A percentile compares a stretch with the other conserved stretches of the same genome.
phyloP scores from a whole-genome alignment of 2,797 vertebrate genomes.

The Poeciliopsis infans region DNA sequence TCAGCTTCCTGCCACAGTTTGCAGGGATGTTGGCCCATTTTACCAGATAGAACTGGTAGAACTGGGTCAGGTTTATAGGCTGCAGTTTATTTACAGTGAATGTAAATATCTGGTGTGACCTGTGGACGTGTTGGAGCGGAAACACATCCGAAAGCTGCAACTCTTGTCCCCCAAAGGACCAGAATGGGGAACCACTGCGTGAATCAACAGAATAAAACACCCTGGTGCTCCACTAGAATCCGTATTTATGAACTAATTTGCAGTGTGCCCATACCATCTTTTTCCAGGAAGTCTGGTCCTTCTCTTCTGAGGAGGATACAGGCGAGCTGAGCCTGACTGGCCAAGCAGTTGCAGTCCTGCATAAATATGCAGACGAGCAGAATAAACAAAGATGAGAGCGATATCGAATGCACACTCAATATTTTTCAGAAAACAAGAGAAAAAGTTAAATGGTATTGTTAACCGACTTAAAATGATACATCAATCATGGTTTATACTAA shows the following conservation, averaged over 20 bases:
- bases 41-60: neutral
- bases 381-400: neutral
- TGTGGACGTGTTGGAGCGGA: neutral
- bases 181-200: neutral
- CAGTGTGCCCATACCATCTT: slow-evolving; percentile 82
- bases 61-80: neutral
- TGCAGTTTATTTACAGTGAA: neutral
- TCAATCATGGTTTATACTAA: neutral
- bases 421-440: neutral
- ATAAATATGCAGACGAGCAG: slow-evolving; percentile 22
- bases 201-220: neutral
- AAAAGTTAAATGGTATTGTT: neutral
- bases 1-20: neutral
- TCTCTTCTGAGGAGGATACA: slow-evolving; percentile 90
- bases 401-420: neutral
- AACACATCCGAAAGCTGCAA: neutral
- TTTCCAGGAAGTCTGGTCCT: slow-evolving; percentile 88
- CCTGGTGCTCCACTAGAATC: neutral
- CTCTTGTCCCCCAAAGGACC: neutral
- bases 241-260: neutral
- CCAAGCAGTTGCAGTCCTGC: slow-evolving; percentile 90
- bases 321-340: slow-evolving; percentile 91
- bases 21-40: neutral
- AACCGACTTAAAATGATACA: neutral
- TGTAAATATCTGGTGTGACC: neutral